These are phyloP conservation scores for Leptopilina drosophilae DNA, from an alignment of 2,888 invertebrate genomes.

Conservation along the genomic window DNA sequence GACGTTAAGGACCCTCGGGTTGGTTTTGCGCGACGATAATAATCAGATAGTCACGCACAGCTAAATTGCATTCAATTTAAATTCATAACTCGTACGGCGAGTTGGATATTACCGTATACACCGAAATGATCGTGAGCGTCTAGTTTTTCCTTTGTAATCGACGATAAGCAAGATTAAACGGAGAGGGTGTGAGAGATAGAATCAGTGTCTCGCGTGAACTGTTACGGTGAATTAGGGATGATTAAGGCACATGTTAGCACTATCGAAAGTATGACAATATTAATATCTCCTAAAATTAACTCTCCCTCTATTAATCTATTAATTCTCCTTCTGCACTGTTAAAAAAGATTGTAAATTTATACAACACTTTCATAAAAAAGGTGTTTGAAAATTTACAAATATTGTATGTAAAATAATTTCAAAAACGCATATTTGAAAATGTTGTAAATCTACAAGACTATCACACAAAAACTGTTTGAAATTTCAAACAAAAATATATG, in stretches of 20 bases:
- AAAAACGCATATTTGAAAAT: too few species aligned
- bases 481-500: too few species aligned
- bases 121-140: background rate
- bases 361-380: too few species aligned
- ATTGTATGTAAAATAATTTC: too few species aligned
- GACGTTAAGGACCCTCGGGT: background rate
- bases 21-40: slow-evolving; percentile 17
- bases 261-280: background rate
- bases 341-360: too few species aligned
- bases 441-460: too few species aligned
- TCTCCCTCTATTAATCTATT: too few species aligned
- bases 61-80: slow-evolving; percentile 47
- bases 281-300: background rate
- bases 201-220: slow-evolving; percentile 30
- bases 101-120: background rate
- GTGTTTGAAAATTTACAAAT: too few species aligned
- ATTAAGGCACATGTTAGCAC: slow-evolving; percentile 25
- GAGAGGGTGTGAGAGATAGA: slow-evolving; percentile 13
- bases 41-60: slow-evolving; percentile 47
- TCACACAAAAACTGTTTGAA: too few species aligned
- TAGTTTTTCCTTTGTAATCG: slow-evolving; percentile 14
- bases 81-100: slow-evolving; percentile 30
- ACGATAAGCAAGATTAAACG: slow-evolving; percentile 35
- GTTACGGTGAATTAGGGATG: slow-evolving; percentile 21
- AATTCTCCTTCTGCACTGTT: too few species aligned